A percentile compares a stretch with the other conserved stretches of the same genome.
phyloP scores from a whole-genome alignment of 2,113 vertebrate genomes.

The Tympanuchus pallidicinctus region DNA sequence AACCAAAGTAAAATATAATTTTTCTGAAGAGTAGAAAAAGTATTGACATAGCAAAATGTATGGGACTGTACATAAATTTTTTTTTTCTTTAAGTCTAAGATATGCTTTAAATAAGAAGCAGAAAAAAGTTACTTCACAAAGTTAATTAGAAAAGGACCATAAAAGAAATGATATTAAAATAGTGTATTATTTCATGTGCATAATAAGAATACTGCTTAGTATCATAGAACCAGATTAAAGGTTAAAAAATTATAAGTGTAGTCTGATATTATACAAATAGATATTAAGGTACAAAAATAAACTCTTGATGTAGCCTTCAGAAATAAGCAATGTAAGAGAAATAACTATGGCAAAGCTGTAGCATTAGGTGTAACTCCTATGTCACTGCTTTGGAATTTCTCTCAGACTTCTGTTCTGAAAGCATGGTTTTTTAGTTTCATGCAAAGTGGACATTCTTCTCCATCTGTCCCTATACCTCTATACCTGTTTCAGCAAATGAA shows the following conservation, averaged over 20 bases:
- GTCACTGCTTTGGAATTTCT: rapidly evolving
- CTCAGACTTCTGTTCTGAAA: not conserved
- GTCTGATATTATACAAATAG: not conserved
- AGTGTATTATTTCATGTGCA: not conserved
- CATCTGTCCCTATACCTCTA: not conserved
- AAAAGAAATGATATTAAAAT: not conserved
- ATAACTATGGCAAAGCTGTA: not conserved
- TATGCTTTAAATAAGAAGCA: not conserved
- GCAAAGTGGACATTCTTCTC: not conserved
- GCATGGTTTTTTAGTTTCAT: not conserved
- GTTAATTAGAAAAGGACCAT: not conserved
- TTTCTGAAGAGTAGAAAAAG: not conserved
- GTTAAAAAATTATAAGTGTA: not conserved
- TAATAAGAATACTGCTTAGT: not conserved
- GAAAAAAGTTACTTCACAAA: not conserved
- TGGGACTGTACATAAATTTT: too few species aligned
- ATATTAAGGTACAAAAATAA: not conserved
- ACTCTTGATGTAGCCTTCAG: not conserved
- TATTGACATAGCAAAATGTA: not conserved
- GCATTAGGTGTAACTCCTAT: not conserved
- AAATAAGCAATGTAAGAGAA: not conserved
- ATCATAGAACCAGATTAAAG: not conserved
- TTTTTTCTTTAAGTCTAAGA: not conserved
- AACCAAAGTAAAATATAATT: not conserved
- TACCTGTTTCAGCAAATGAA: not conserved